These are phyloP conservation scores for Ploceus nigricollis DNA, from an alignment of 2,113 vertebrate genomes.

Conservation along the genomic window DNA sequence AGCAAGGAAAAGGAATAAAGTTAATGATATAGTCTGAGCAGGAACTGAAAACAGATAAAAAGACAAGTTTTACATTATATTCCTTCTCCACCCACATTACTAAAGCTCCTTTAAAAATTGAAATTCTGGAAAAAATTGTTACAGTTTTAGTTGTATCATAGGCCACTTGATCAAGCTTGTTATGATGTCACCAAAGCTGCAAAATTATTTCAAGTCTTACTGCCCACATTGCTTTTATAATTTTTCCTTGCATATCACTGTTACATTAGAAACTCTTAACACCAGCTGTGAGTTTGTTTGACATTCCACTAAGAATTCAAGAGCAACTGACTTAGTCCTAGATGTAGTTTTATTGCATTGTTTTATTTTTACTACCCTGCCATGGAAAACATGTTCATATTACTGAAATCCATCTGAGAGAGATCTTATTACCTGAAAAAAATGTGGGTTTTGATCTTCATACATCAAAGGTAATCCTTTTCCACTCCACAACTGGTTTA, in stretches of 20 bases:
- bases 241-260: background rate
- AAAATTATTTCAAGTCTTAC: background rate
- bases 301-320: background rate
- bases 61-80: background rate
- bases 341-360: constrained; percentile 38
- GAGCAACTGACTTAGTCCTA: background rate
- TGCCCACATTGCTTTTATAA: background rate
- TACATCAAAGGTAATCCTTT: constrained; percentile 70
- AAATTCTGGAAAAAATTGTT: background rate
- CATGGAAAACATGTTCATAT: constrained; percentile 38
- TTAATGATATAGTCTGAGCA: background rate
- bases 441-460: constrained; percentile 64
- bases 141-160: background rate
- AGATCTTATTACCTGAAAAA: constrained; percentile 74
- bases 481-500: background rate
- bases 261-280: background rate
- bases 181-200: background rate
- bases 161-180: background rate
- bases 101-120: background rate
- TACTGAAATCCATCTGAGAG: constrained; percentile 63
- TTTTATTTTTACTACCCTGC: constrained; percentile 62
- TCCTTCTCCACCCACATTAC: background rate
- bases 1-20: background rate
- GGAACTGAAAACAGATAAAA: background rate
- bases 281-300: background rate